Base-by-base conservation (phyloP, 2,113 vertebrate species). In the Syngnathus scovelli region DNA sequence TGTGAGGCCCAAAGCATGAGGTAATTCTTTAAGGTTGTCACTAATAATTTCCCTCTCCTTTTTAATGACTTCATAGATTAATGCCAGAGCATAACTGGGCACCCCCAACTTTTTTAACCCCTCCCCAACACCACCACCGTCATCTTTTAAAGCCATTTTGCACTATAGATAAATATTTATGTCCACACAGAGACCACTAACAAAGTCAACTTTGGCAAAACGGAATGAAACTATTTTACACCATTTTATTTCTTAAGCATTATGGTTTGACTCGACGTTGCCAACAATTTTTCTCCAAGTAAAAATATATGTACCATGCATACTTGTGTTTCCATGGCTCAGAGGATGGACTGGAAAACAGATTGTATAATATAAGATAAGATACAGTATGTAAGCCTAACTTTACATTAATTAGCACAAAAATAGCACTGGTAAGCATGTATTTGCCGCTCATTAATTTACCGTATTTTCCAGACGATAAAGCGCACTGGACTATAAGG, bases 11-110 rank as follows among this genome's bases (percentile, higher is more conserved):
- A 74, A 37, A 86, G 44, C 83, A 83, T 90, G 85, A 90, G 78
- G 89, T 88, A 89, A 85, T 86, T 90, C 79, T 81, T 63, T 89
- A 85, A 89, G 78, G 83, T 62, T 88, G 89, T 93, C 89, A 91
- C 81, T 77, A 90, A 88, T 89, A 84, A 91, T 93, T 93, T 89
- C 68, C 69, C 83, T 85, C 84, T 88, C 60, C 66, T 16, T 89
- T 83, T 87, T 88, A 90, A 85, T 80, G 86, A 79, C 80, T 72
- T 49, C 19, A 49, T 61, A 82, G 76, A 86, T 90, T 86, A 89
- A 91, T 90, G 61, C 76, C 83, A 89, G 78, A 87, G 86, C 83
- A 1, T 64, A 49, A 72, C 66, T 78, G 66, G 64, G 71, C 72
- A 69, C 76, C 71, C 71, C 76, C 71, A 23, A 81, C 5, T 18